Evolutionary conservation across 2,888 invertebrate species (phyloP).

Genomic region (Melanargia galathea): DNA sequence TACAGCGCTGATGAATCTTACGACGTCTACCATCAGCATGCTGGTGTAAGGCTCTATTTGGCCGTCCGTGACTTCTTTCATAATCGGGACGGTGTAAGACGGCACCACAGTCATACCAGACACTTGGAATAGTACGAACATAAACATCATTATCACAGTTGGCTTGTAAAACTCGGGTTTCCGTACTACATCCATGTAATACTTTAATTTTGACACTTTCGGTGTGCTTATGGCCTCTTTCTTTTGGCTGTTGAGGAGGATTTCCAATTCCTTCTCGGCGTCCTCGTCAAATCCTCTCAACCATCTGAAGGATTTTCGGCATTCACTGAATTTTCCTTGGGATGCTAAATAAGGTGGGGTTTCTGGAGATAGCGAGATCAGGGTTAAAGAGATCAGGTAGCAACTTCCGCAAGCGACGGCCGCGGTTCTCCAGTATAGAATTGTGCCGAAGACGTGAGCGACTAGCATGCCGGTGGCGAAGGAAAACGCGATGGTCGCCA

Average conservation of each 20-base stretch:
- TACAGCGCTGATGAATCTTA: conserved; percentile 83
- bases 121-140: conserved; percentile 86
- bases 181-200: conserved; percentile 53
- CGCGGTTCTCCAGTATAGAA: conserved; percentile 82
- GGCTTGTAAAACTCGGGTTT: conserved; percentile 83
- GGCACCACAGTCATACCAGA: conserved; percentile 87
- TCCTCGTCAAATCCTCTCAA: conserved; percentile 77
- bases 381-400: conserved; percentile 74
- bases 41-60: conserved; percentile 83
- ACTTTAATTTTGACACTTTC: conserved; percentile 57
- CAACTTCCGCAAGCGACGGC: conserved; percentile 78
- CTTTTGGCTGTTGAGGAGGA: conserved; percentile 66
- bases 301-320: conserved; percentile 82
- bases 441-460: conserved; percentile 84
- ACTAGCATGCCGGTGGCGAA: conserved; percentile 84
- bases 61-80: conserved; percentile 81
- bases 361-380: conserved; percentile 83
- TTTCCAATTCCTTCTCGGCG: conserved; percentile 73
- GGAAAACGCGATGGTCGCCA: conserved; percentile 84
- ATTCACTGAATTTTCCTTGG: conserved; percentile 76
- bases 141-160: conserved; percentile 83
- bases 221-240: conserved; percentile 60
- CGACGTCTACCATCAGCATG: conserved; percentile 84
- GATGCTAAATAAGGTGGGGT: conserved; percentile 85
- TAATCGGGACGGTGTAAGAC: conserved; percentile 86